Base-by-base conservation (phyloP, 2,113 vertebrate species). In the Fulica atra region DNA sequence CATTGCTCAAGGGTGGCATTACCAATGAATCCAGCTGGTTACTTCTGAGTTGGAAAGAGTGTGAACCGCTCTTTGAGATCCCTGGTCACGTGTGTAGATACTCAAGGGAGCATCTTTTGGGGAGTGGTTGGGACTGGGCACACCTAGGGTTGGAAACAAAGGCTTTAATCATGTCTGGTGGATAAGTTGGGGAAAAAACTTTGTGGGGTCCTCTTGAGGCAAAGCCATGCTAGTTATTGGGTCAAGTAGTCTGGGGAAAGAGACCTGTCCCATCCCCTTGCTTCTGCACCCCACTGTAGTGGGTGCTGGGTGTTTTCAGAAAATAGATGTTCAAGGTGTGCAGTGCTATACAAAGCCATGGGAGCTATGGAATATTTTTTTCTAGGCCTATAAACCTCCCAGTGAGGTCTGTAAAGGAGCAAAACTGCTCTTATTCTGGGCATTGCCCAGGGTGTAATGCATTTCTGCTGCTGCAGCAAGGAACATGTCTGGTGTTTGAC, bases 371-470 rank as follows among this genome's bases (percentile, higher is more conserved):
- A 96, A 96, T 96, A 89, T 89, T 86, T 96, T 96, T 95, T 96
- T 96, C 90, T 93, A 92, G 84, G 91, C 89, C 93, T 87, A 93
- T 95, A 97, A 97, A 97, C 92, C 92, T 97, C 95, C 89, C 93
- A 80, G 87, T 92, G 95, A 93, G 74, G 54, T 70, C 95, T 95
- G 86, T 89, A 96, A 97, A 97, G 86, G 94, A 93, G 94, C 93
- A 94, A 97, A 96, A 97, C 96, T 10, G 93, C 89, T 92, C 54
- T 76, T 86, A 16, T 65, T 92, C 94, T 97, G 96, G 97, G 92
- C 46, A 46, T 24, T 64, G 51, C 95, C 95, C 94, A 94, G 94
- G 73, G 48, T n/a, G 42, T 93, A 95, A 96, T 92, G 93, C 53
- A 38, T 6, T 73, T 71, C 63, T 82, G 84, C 68, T 38, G 1